phyloP scores from a whole-genome alignment of 2,113 vertebrate genomes.

The Hyaena hyaena region DNA sequence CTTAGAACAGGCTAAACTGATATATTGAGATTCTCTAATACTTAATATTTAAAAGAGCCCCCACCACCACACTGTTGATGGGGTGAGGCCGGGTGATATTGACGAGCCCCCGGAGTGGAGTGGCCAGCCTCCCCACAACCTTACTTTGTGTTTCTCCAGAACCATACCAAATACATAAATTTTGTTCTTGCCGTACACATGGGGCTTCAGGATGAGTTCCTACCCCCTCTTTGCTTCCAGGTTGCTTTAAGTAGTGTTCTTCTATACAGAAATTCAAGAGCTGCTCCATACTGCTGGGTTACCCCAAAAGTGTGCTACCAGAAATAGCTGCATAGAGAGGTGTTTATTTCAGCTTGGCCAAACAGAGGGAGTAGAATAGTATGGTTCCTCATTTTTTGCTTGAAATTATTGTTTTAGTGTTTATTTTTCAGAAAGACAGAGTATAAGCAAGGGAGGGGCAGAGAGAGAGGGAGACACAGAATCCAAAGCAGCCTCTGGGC shows the following conservation, averaged over 20 bases:
- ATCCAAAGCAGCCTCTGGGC: no score
- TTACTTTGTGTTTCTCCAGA: not conserved
- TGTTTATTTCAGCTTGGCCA: not conserved
- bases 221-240: not conserved
- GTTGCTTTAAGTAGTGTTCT: not conserved
- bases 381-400: not conserved
- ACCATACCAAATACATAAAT: not conserved
- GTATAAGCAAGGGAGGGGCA: no score
- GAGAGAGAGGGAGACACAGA: no score
- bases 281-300: not conserved
- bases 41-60: not conserved
- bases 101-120: not conserved
- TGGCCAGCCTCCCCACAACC: not conserved
- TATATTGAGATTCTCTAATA: not conserved
- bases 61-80: not conserved
- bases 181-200: rapidly evolving
- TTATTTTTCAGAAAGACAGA: not conserved
- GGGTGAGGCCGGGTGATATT: not conserved
- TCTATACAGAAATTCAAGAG: not conserved
- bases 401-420: not conserved
- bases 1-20: not conserved
- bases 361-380: not conserved
- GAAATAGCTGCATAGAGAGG: not conserved
- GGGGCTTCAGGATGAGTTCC: not conserved
- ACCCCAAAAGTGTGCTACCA: not conserved